Evolutionary conservation across 1,140 invertebrate genomes (phyloP), one percentile per base, ranked within the genome.

Genomic region (Chymomyza costata): DNA sequence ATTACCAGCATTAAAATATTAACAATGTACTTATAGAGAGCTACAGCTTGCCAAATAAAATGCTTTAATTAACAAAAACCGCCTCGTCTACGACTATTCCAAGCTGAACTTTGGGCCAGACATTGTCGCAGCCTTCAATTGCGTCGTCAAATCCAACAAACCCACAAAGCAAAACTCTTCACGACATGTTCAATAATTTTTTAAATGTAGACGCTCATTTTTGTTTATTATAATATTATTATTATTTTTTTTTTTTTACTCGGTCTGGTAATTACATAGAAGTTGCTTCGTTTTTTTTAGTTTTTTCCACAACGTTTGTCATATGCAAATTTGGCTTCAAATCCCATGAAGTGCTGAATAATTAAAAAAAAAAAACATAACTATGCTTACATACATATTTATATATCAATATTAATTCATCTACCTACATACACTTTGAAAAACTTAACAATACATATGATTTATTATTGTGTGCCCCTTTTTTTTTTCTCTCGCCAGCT

Each of bases 211-310:
- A 31, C 39, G 57, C 48, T 61, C 31, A 44, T 43, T 43, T 34
- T 32, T 46, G 28, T 25, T 47, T 37, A 8, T 25, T 25, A n/a
- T n/a, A n/a, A n/a, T n/a, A n/a, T n/a, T n/a, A n/a, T n/a, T n/a
- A n/a, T n/a, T n/a, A n/a, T n/a, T n/a, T n/a, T n/a, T n/a, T 25
- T 35, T 45, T 31, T 43, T 50, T 28, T 47, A 51, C 32, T 40
- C 30, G 39, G 43, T 50, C 49, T 48, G 35, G 45, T 78, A 78
- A 78, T 78, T 80, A 78, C 71, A 80, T 49, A 38, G 71, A 51
- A 50, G 38, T 39, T 39, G 32, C 15, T 32, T 57, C n/a, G n/a
- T n/a, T n/a, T n/a, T n/a, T n/a, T n/a, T 47, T 41, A 38, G 28
- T 38, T 10, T 19, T 7, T 38, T 3, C 21, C 21, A 25, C 3